Evolutionary conservation across 2,113 vertebrate genomes (phyloP), one percentile per base, ranked within the genome.

Genomic region (Circaetus cinerascens): DNA sequence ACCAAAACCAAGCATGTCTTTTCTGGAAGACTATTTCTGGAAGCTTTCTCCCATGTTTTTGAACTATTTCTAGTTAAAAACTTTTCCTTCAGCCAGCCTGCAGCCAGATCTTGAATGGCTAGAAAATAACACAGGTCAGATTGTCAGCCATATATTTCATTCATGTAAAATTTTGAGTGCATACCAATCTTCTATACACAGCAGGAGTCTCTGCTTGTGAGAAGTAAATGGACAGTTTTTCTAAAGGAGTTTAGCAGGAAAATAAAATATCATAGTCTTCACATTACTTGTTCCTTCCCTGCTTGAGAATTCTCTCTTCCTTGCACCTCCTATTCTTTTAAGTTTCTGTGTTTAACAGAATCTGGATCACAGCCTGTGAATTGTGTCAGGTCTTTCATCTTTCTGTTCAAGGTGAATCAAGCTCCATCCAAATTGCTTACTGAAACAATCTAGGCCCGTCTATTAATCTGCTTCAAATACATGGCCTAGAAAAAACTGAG

Each of bases 401-500:
- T 93, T 79, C 71, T 86, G 34, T 68, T 85, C 85, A 78, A 86
- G 87, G 57, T 79, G 85, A 95, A 64, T 45, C 62, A 86, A 67
- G 36, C 34, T 85, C 51, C 74, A 66, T 66, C 45, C n/a, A 86
- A 92, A 90, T 62, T 53, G 27, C 67, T 80, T 53, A 79, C 34
- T 73, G 74, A 86, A 94, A 95, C 57, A 69, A 79, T 46, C 53
- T 68, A 60, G 84, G 62, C 57, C 73, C 85, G 20, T 73, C 93
- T 90, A 86, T 93, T 94, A 92, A 86, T 93, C 74, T 93, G 71
- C 62, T 92, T 93, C 85, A 92, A 83, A 94, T 66, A 59, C 40
- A 46, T 7, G 19, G 62, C 11, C 27, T n/a, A 38, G 66, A 93
- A 96, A 92, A 57, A 94, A 50, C 62, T 66, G 36, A 90, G 85